Conservation (phyloP, 2,113 vertebrate species). For the Orthonyx spaldingii region DNA sequence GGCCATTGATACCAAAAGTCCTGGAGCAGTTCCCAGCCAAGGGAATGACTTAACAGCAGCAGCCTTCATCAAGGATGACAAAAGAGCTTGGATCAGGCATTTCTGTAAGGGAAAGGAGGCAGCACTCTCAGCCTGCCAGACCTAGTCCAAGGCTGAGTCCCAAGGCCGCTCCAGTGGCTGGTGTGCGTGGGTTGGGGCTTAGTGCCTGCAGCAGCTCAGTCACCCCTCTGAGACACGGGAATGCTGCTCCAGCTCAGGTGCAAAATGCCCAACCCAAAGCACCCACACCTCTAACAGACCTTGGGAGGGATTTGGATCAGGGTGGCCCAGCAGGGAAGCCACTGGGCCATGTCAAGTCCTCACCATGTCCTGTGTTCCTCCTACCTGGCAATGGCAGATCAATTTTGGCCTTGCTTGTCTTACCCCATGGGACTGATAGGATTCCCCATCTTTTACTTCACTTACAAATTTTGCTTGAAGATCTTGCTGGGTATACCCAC, state of each 20-base stretch:
- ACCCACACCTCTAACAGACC: not conserved
- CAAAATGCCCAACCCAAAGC: not conserved
- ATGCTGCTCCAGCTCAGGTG: not conserved
- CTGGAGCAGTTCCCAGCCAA: not conserved
- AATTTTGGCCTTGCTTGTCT: not conserved
- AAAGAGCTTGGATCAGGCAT: not conserved
- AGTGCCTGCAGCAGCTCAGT: not conserved
- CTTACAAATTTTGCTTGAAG: not conserved
- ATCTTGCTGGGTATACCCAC: not conserved
- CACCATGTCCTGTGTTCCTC: not conserved
- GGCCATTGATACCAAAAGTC: not conserved
- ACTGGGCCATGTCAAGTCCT: not conserved
- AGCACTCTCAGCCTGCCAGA: not conserved
- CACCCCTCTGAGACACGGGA: not conserved
- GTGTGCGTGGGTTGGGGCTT: not conserved
- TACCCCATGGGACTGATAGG: not conserved
- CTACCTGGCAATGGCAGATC: accelerated
- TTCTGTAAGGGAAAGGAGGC: not conserved
- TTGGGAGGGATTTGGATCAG: not conserved
- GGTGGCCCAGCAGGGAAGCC: not conserved
- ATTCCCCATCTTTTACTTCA: not conserved
- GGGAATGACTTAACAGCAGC: not conserved
- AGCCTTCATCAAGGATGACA: not conserved
- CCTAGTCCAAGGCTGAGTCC: not conserved
- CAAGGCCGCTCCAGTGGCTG: not conserved